These are phyloP conservation scores for Lasioglossum zephyrum DNA, from an alignment of 2,888 invertebrate species.

Conservation along the genomic window DNA sequence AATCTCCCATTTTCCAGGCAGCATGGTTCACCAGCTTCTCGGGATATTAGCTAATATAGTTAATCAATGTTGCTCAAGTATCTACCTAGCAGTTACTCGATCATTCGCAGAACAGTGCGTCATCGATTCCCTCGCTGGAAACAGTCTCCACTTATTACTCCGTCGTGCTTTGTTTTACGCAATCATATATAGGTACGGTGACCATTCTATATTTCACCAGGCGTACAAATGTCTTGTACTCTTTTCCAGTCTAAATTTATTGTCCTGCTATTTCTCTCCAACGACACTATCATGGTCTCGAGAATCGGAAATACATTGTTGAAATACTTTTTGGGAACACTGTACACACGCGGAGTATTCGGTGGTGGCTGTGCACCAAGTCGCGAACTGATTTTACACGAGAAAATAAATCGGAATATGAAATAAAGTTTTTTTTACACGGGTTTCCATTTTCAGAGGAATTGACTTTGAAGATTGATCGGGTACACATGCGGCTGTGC, in stretches of 20 bases:
- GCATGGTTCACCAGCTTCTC: not conserved
- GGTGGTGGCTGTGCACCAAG: not conserved
- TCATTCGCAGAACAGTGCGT: not conserved
- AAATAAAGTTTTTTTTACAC: not conserved
- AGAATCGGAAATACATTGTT: too few species aligned
- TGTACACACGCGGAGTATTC: not conserved
- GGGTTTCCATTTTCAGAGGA: not conserved
- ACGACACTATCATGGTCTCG: too few species aligned
- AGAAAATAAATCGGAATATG: not conserved
- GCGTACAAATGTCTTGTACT: too few species aligned
- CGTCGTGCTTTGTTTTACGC: not conserved
- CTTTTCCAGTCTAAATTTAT: too few species aligned
- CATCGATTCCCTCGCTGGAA: not conserved
- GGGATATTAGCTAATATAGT: not conserved
- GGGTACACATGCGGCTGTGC: not conserved
- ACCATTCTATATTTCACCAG: too few species aligned
- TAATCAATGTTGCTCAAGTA: not conserved
- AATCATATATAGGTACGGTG: too few species aligned
- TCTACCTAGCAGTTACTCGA: not conserved
- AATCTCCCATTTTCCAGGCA: constrained; percentile 4
- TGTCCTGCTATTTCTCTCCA: too few species aligned
- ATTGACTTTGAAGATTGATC: constrained; percentile 12
- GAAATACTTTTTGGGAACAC: not conserved
- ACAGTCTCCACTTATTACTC: not conserved
- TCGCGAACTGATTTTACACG: not conserved